Base-by-base conservation (phyloP, 2,888 invertebrate genomes). In the Gibbula magus region DNA sequence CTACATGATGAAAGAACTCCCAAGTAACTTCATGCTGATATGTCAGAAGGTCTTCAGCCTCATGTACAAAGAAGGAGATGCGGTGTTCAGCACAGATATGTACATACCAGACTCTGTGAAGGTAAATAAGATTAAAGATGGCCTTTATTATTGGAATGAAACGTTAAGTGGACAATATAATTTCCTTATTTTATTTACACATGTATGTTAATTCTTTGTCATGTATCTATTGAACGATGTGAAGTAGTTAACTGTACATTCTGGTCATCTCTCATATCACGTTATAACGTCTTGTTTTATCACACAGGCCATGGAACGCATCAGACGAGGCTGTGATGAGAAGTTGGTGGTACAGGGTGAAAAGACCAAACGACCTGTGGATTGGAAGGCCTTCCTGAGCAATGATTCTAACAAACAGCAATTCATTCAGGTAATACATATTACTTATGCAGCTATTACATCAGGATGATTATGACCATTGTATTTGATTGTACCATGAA, bases 321-420 rank as follows among this genome's bases (percentile, higher is more conserved):
- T 25, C 20, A 20, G 56, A 13, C 56, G 56, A 8, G 56, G 56
- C 56, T 56, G 56, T 56, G 56, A n/a, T 56, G 56, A 56, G 56
- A 20, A 56, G 25, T n/a, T 56, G 4, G 13, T 56, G 8, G 8
- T 56, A 25, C 20, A 56, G n/a, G 56, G 56, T 56, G 56, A 25
- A 56, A 25, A 20, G 7, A 56, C 56, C n/a, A 56, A 56, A 25
- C 20, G 25, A 56, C 56, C 56, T 8, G 22, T 25, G 3, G 56
- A 56, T 56, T 25, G 56, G 56, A 56, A 56, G 56, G 25, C 25
- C 22, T 56, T 56, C 20, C 77, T 79, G 16, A 22, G 75, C 25
- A 81, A 83, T 78, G 77, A 75, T 39, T 4, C 78, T 16, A 80
- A 78, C 61, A 80, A 80, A 45, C 13, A 18, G 10, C 80, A 78